phyloP scores from a whole-genome alignment of 2,797 vertebrate species.

The Phoebastria nigripes region DNA sequence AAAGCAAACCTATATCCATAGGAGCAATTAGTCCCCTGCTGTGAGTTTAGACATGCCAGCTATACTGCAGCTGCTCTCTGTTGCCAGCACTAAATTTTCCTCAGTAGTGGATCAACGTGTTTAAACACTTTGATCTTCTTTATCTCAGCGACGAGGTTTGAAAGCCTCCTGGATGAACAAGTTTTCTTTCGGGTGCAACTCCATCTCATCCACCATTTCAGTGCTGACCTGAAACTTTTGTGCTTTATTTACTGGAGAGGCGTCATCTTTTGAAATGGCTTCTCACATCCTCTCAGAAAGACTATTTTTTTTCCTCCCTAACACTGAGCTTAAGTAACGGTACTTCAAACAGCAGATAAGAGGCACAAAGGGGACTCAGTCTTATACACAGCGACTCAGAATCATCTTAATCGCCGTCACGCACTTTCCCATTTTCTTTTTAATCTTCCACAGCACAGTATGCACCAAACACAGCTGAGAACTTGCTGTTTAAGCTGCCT shows the following conservation, averaged over 20 bases:
- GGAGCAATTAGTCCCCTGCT: slow-evolving; percentile 67
- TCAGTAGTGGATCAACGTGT: slow-evolving; percentile 65
- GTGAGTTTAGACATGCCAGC: slow-evolving; percentile 57
- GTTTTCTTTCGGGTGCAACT: slow-evolving; percentile 35
- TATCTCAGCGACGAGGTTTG: slow-evolving; percentile 61
- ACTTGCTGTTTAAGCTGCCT: slow-evolving; percentile 1
- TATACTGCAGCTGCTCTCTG: slow-evolving; percentile 54
- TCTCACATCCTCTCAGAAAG: slow-evolving; percentile 24
- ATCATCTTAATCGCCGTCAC: slow-evolving; percentile 31
- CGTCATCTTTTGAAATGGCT: slow-evolving; percentile 45
- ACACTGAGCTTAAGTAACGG: slow-evolving; percentile 18
- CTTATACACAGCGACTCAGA: background rate
- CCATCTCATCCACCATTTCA: slow-evolving; percentile 55
- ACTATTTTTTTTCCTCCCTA: background rate
- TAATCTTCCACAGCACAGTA: background rate
- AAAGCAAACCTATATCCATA: slow-evolving; percentile 53
- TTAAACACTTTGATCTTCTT: slow-evolving; percentile 72
- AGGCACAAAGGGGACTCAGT: slow-evolving; percentile 37
- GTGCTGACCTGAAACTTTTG: slow-evolving; percentile 48
- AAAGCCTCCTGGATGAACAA: slow-evolving; percentile 56
- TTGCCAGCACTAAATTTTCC: slow-evolving; percentile 61
- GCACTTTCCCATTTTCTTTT: slow-evolving; percentile 25
- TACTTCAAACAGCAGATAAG: slow-evolving; percentile 64
- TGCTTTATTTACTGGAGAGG: slow-evolving; percentile 36
- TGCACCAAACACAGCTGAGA: slow-evolving; percentile 12